A percentile compares a stretch with the other conserved stretches of the same genome.
phyloP scores from a whole-genome alignment of 2,113 vertebrate genomes.

The Hippocampus barbouri region DNA sequence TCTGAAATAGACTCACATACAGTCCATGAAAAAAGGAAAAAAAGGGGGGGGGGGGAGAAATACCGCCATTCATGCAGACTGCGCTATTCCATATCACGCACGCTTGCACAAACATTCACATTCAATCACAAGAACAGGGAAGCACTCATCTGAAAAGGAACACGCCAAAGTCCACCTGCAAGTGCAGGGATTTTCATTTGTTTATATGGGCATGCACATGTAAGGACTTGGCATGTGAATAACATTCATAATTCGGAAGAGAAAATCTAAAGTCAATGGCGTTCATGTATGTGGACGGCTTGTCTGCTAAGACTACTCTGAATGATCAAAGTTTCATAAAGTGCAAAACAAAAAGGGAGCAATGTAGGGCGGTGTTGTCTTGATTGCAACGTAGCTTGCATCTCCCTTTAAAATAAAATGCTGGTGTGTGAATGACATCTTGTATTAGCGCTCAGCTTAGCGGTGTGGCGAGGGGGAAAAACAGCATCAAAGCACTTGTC shows the following conservation, averaged over 20 bases:
- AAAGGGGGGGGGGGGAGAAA: no score
- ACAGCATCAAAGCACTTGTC: constrained; percentile 35
- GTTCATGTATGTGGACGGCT: not conserved
- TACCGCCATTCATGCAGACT: constrained; percentile 28
- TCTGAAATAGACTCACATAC: constrained; percentile 19
- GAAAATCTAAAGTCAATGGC: constrained; percentile 12
- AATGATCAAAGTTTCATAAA: constrained; percentile 34
- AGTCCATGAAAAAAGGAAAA: constrained; percentile 21
- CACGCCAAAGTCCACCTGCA: constrained; percentile 37
- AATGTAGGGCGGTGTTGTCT: constrained; percentile 50
- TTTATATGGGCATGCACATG: constrained; percentile 22
- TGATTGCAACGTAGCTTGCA: constrained; percentile 31
- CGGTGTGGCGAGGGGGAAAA: not conserved
- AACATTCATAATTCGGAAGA: constrained; percentile 31
- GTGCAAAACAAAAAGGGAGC: constrained; percentile 11
- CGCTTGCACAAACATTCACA: constrained; percentile 42
- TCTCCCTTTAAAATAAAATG: constrained; percentile 10
- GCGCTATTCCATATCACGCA: constrained; percentile 44
- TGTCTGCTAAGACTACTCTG: constrained; percentile 9
- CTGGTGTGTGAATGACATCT: constrained; percentile 41
- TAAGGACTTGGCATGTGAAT: constrained; percentile 19
- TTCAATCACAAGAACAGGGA: constrained; percentile 41
- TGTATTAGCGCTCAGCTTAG: constrained; percentile 41
- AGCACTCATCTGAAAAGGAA: constrained; percentile 27
- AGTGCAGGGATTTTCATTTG: constrained; percentile 17